Percentiles rank a stretch among this genome's conserved stretches.
These are phyloP conservation scores for Mamestra brassicae DNA, from an alignment of 2,888 invertebrate species.

Conservation along the genomic window DNA sequence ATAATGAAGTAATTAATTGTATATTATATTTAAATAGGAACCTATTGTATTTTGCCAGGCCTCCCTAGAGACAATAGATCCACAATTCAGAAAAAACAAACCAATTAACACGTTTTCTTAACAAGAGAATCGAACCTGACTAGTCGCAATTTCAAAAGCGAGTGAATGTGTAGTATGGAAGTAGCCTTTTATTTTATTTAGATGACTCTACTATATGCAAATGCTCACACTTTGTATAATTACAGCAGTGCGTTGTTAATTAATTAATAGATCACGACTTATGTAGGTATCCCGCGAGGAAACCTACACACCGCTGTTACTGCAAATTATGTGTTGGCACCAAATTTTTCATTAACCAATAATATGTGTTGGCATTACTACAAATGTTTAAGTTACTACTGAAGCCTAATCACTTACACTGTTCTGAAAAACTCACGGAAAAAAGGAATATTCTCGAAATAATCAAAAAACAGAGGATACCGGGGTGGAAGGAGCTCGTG, in stretches of 20 bases:
- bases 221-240: neutral
- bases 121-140: neutral
- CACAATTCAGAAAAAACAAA: neutral
- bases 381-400: neutral
- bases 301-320: neutral
- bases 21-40: too few relatives aligned
- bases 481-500: too few relatives aligned
- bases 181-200: neutral
- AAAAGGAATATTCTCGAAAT: neutral
- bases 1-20: too few relatives aligned
- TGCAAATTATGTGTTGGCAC: neutral
- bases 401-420: too few relatives aligned
- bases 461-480: too few relatives aligned
- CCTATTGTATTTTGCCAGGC: neutral
- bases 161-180: neutral
- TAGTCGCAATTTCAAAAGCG: too few relatives aligned
- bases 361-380: neutral
- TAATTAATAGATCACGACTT: neutral
- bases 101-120: neutral
- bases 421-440: neutral
- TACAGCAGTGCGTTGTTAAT: neutral
- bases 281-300: neutral
- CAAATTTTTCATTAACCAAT: too few relatives aligned
- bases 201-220: neutral
- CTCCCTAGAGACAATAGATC: neutral